Conservation (phyloP, 2,888 invertebrate species). For the Subacronicta megacephala region DNA sequence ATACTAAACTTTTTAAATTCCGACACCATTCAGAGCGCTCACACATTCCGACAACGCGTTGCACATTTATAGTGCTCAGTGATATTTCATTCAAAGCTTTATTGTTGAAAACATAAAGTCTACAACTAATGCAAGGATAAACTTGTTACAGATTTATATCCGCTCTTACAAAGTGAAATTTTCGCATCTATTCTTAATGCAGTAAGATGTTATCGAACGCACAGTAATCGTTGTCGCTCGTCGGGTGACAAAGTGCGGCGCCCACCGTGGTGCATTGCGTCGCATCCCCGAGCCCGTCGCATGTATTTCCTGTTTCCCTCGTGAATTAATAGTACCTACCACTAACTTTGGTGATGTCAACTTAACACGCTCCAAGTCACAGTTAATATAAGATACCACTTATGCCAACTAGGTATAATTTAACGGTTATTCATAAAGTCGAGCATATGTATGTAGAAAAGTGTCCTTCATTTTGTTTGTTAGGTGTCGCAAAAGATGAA, state of each 20-base stretch:
- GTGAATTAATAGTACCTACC: too few relatives aligned
- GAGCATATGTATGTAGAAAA: too few relatives aligned
- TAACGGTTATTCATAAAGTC: too few relatives aligned
- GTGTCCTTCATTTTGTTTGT: too few relatives aligned
- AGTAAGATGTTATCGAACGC: not conserved
- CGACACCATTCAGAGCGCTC: conserved; percentile 17
- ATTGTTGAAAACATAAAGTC: conserved; percentile 5
- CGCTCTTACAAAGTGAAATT: not conserved
- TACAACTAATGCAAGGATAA: conserved; percentile 8
- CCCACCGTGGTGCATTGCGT: conserved; percentile 20
- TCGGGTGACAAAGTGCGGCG: conserved; percentile 5
- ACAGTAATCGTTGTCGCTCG: conserved; percentile 1
- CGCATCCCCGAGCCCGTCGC: conserved; percentile 3
- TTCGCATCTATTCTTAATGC: not conserved
- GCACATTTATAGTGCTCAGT: not conserved
- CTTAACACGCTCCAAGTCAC: not conserved
- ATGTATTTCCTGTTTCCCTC: conserved; percentile 8
- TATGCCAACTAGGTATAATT: too few relatives aligned
- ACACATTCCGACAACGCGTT: conserved; percentile 28
- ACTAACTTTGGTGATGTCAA: not conserved
- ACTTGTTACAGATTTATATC: conserved; percentile 3
- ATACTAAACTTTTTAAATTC: conserved; percentile 42
- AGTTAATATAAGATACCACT: too few relatives aligned
- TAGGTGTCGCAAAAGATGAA: too few relatives aligned
- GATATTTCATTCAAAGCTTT: conserved; percentile 18